Base-by-base conservation (phyloP, 2,888 invertebrate genomes). In the Brachylomia viminalis region DNA sequence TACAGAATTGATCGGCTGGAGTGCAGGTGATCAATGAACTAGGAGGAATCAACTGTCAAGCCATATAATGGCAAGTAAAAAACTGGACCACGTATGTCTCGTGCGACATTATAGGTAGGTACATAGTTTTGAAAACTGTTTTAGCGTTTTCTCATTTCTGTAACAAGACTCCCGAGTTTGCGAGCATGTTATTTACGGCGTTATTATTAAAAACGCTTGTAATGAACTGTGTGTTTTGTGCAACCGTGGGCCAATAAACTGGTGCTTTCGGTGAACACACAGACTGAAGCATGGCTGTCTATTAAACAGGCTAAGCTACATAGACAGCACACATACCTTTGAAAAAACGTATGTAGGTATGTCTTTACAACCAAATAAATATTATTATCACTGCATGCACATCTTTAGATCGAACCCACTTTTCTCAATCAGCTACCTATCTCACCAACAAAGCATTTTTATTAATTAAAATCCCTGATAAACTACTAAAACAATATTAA, bases 401-500 rank as follows among this genome's bases (percentile, higher is more conserved):
- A n/a, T 4, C 17, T 5, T 20, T 2, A 23, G 3, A 49, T 52
- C 15, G 15, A 6, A 67, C 23, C 38, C 20, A 68, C 17, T 30
- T 15, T 33, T 58, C 13, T 20, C 11, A 30, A 30, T 49, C 6
- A 23, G 0, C 10, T 10, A 27, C 2, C 20, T 6, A 47, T 49
- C 11, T 1, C 38, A 64, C 27, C 17, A 64, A 30, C n/a, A 49
- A 58, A 67, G 33, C 45, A 75, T 62, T 62, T 23, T 33, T 49
- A 58, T 59, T 71, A 58, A 73, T 68, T 72, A 61, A 69, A 76
- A 72, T 52, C 69, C 58, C 15, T 20, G 33, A 27, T 54, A 7
- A 45, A 68, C 52, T 77, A 77, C 33, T 66, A 61, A 56, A 56
- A 66, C 66, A 61, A 65, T 67, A 68, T 54, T 64, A 61, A 77